A percentile compares a stretch with the other conserved stretches of the same genome.
These are phyloP conservation scores for Sphenopsis melanotis DNA, from an alignment of 2,797 vertebrate species.

Conservation along the genomic window DNA sequence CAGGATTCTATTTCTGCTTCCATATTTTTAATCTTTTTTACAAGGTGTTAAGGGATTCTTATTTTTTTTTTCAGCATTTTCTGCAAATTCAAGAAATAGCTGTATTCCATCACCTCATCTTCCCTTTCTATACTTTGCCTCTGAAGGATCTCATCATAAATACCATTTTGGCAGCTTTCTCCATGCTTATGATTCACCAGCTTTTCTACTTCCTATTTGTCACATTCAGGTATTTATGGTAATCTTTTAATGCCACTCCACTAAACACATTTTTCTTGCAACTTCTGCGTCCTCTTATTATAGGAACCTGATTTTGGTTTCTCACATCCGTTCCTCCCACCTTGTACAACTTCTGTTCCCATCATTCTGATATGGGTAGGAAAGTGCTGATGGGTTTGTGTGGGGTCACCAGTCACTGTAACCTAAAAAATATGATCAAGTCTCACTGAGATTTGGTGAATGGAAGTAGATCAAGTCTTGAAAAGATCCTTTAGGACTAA, in stretches of 20 bases:
- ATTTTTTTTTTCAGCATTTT: neutral
- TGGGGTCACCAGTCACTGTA: neutral
- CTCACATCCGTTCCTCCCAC: neutral
- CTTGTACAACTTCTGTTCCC: neutral
- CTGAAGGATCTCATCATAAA: neutral
- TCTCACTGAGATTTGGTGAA: neutral
- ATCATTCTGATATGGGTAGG: neutral
- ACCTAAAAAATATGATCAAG: neutral
- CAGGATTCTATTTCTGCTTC: neutral
- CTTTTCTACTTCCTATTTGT: neutral
- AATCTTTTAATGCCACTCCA: neutral
- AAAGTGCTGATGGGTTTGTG: neutral
- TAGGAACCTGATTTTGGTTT: neutral
- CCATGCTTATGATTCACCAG: constrained; percentile 17
- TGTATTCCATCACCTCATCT: neutral
- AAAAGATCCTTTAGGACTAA: neutral
- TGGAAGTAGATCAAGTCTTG: neutral
- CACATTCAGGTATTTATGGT: constrained; percentile 24
- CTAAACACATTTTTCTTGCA: constrained; percentile 15
- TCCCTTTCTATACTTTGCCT: neutral
- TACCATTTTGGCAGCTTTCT: neutral
- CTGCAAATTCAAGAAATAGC: neutral
- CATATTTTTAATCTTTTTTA: neutral
- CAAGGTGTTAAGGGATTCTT: neutral
- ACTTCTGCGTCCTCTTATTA: constrained; percentile 7